phyloP scores from a whole-genome alignment of 2,888 invertebrate species.

The Amphipyra berbera region DNA sequence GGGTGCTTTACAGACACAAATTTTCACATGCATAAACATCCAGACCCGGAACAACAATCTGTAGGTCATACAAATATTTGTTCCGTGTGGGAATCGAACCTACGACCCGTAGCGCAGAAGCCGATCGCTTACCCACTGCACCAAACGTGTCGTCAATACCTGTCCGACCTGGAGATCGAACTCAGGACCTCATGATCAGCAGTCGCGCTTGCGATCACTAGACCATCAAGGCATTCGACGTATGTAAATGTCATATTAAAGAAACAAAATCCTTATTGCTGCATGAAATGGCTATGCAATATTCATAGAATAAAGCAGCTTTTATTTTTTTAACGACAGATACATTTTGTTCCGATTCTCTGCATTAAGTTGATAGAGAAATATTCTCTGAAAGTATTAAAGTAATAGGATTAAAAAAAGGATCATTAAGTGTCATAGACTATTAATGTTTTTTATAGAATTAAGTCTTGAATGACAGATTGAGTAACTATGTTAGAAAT shows the following conservation, averaged over 20 bases:
- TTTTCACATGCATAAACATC: no score
- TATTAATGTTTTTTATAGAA: not conserved
- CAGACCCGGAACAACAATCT: no score
- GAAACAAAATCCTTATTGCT: conserved; percentile 47
- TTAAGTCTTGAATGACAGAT: not conserved
- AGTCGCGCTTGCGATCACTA: no score
- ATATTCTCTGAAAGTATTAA: conserved; percentile 9
- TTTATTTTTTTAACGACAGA: conserved; percentile 55
- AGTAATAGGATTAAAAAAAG: conserved; percentile 8
- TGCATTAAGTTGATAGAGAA: conserved; percentile 13
- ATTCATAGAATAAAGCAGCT: conserved; percentile 61
- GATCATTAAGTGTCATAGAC: not conserved
- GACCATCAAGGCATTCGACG: no score
- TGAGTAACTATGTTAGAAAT: not conserved
- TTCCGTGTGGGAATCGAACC: no score
- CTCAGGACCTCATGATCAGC: no score
- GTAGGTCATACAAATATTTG: no score
- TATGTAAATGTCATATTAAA: conserved; percentile 42
- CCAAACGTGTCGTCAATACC: no score
- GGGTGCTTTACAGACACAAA: no score
- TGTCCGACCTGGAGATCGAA: no score
- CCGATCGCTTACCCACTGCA: no score
- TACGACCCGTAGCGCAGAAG: no score
- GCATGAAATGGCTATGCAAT: conserved; percentile 56
- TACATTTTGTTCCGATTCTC: conserved; percentile 39